A percentile compares a stretch with the other conserved stretches of the same genome.
These are phyloP conservation scores for Cisticola juncidis DNA, from an alignment of 2,113 vertebrate genomes.

Conservation along the genomic window DNA sequence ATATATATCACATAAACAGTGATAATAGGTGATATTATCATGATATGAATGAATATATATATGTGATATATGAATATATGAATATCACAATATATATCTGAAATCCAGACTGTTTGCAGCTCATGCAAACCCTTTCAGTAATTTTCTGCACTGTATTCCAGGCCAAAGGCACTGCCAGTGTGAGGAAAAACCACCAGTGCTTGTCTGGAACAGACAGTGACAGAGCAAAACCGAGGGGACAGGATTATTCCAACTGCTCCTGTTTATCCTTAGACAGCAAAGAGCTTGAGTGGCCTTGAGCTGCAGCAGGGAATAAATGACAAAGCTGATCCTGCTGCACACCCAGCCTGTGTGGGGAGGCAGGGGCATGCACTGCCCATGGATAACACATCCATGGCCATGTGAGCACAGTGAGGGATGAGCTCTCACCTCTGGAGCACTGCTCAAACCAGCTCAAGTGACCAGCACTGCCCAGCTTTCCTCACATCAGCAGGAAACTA, in stretches of 20 bases:
- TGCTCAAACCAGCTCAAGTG: neutral
- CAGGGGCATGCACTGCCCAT: too few relatives aligned
- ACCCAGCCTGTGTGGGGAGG: neutral
- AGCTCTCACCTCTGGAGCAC: neutral
- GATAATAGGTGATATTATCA: too few relatives aligned
- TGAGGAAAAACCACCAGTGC: neutral
- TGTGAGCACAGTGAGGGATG: fast-evolving
- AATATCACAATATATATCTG: too few relatives aligned
- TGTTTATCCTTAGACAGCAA: neutral
- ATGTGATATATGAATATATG: too few relatives aligned
- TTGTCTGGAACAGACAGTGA: neutral
- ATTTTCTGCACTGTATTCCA: neutral
- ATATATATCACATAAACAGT: too few relatives aligned
- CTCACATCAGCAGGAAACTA: neutral
- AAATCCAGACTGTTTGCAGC: neutral
- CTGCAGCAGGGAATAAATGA: neutral
- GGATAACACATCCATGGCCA: neutral
- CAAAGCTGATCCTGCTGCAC: neutral
- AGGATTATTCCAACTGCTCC: neutral
- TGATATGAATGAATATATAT: too few relatives aligned
- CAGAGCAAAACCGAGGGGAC: neutral
- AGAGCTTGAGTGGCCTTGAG: neutral
- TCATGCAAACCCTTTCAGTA: neutral
- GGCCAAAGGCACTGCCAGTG: neutral
- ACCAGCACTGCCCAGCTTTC: neutral